A percentile compares a stretch with the other conserved stretches of the same genome.
These are phyloP conservation scores for Brachirus orientalis DNA, from an alignment of 2,113 vertebrate genomes.

Conservation along the genomic window DNA sequence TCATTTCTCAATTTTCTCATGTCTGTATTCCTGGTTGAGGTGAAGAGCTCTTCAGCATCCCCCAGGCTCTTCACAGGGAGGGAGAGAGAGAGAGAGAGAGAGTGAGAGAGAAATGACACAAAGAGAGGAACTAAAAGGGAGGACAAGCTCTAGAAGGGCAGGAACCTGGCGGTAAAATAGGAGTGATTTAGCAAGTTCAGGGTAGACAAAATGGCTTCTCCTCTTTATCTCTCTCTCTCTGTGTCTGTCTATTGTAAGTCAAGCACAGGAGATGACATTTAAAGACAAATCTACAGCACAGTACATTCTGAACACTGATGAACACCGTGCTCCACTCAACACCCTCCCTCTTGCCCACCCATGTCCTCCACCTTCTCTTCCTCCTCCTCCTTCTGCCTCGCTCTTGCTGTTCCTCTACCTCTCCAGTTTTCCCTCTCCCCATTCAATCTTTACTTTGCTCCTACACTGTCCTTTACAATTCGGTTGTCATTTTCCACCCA, in stretches of 20 bases:
- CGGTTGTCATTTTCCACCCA: slow-evolving; percentile 52
- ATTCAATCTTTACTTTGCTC: slow-evolving; percentile 42
- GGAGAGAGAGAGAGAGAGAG: slow-evolving; percentile 6
- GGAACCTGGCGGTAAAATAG: slow-evolving; percentile 24
- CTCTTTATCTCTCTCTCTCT: slow-evolving; percentile 11
- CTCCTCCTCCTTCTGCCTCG: slow-evolving; percentile 38
- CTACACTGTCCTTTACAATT: slow-evolving; percentile 16
- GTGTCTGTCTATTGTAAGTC: slow-evolving; percentile 51
- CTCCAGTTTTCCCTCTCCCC: slow-evolving; percentile 50
- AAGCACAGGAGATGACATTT: slow-evolving; percentile 73
- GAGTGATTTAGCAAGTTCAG: slow-evolving; percentile 30
- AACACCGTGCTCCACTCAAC: slow-evolving; percentile 52
- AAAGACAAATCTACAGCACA: slow-evolving; percentile 66
- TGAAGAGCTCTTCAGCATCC: slow-evolving; percentile 27
- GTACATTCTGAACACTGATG: slow-evolving; percentile 73
- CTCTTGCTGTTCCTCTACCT: slow-evolving; percentile 46
- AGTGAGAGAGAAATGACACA: slow-evolving; percentile 12
- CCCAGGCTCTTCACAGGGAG: slow-evolving; percentile 16
- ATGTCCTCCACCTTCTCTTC: slow-evolving; percentile 45
- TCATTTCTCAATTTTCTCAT: slow-evolving; percentile 23
- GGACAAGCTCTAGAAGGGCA: not conserved
- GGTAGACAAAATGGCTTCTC: slow-evolving; percentile 36
- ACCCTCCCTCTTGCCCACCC: slow-evolving; percentile 46
- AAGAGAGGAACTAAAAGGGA: slow-evolving; percentile 28
- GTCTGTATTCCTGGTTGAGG: slow-evolving; percentile 26